Evolutionary conservation across 2,888 invertebrate species (phyloP).

Genomic region (Troglohyphantes excavatus): DNA sequence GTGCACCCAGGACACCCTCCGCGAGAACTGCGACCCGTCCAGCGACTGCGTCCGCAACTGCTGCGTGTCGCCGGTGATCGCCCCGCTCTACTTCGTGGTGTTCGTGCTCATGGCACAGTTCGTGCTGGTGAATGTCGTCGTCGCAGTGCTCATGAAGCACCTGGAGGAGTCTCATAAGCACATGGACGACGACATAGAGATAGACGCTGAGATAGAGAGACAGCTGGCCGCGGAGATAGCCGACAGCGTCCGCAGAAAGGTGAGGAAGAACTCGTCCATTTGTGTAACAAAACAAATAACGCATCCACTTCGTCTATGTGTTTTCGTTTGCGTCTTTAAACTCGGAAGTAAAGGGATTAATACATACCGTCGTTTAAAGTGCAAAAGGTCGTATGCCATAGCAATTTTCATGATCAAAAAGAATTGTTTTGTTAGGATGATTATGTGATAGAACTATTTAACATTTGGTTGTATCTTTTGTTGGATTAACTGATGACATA

Average conservation of each 20-base stretch:
- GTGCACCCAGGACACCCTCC: slow-evolving; percentile 89
- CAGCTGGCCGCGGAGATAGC: slow-evolving; percentile 83
- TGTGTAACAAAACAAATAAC: too few relatives aligned
- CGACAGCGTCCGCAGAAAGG: slow-evolving; percentile 70
- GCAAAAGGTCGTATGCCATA: too few relatives aligned
- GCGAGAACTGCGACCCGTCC: slow-evolving; percentile 92
- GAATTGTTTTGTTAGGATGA: too few relatives aligned
- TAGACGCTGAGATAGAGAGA: slow-evolving; percentile 88
- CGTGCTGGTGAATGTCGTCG: slow-evolving; percentile 99
- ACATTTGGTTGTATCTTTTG: too few relatives aligned
- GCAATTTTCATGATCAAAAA: too few relatives aligned
- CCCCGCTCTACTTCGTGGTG: slow-evolving; percentile 99
- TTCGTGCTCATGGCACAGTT: slow-evolving; percentile 99
- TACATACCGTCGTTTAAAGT: too few relatives aligned
- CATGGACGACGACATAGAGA: slow-evolving; percentile 96
- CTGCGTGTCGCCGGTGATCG: slow-evolving; percentile 98
- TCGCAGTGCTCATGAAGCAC: slow-evolving; percentile 99
- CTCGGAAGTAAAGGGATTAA: too few relatives aligned
- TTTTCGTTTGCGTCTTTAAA: too few relatives aligned
- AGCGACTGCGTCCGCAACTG: slow-evolving; percentile 98
- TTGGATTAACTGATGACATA: too few relatives aligned
- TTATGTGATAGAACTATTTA: too few relatives aligned
- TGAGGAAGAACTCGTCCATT: too few relatives aligned
- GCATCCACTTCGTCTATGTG: too few relatives aligned
- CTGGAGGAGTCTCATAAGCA: slow-evolving; percentile 99